Evolutionary conservation across 1,140 invertebrate genomes (phyloP).

Genomic region (Tigriopus japonicus): DNA sequence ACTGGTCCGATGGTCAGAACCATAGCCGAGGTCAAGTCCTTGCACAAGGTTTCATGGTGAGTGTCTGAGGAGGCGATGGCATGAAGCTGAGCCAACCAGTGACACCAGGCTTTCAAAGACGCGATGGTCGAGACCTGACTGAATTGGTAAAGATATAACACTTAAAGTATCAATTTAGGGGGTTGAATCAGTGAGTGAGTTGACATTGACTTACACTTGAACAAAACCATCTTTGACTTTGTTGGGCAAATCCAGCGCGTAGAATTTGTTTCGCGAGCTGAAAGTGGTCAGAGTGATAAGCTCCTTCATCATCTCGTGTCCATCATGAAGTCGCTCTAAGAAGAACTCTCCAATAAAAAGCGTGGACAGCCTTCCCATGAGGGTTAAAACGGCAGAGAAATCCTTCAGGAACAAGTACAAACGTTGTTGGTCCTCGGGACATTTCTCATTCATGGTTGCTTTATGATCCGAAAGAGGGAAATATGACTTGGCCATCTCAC

Average conservation of each 20-base stretch:
- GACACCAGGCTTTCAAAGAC: conserved; percentile 42
- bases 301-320: conserved; percentile 23
- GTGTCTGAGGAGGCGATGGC: not conserved
- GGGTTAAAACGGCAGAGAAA: conserved; percentile 39
- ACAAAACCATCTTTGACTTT: conserved; percentile 30
- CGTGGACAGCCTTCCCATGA: conserved; percentile 36
- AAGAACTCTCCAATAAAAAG: conserved; percentile 34
- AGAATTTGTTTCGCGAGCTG: conserved; percentile 1
- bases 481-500: not conserved
- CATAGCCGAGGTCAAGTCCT: conserved; percentile 20
- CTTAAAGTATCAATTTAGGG: too few species aligned
- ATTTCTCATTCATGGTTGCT: not conserved
- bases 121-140: conserved; percentile 48
- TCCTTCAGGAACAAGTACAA: conserved; percentile 22
- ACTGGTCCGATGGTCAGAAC: conserved; percentile 21
- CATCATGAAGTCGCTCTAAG: conserved; percentile 22
- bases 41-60: not conserved
- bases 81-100: conserved; percentile 30
- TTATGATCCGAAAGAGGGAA: not conserved
- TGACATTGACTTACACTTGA: conserved; percentile 28
- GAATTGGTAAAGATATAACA: too few species aligned
- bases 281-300: conserved; percentile 20
- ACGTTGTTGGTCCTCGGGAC: not conserved
- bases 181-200: conserved; percentile 7
- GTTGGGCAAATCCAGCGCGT: conserved; percentile 19